A percentile compares a stretch with the other conserved stretches of the same genome.
Evolutionary conservation across 1,140 invertebrate genomes (phyloP).

Genomic region (Lethrus apterus): DNA sequence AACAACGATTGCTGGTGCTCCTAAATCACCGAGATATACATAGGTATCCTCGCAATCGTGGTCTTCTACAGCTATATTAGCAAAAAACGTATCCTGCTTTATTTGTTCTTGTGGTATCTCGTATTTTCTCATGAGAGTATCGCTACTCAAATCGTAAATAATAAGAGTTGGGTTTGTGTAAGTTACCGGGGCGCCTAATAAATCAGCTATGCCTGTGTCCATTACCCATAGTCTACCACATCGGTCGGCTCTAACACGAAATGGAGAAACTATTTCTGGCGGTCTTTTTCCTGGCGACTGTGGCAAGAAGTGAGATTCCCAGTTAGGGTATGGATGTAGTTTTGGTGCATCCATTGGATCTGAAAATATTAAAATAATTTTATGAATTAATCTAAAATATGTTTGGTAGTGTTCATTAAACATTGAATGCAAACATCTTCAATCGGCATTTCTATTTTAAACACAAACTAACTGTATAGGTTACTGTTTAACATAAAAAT

Average conservation of each 20-base stretch:
- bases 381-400: background rate
- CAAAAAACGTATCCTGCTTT: slow-evolving; percentile 63
- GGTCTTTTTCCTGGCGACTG: slow-evolving; percentile 27
- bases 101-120: slow-evolving; percentile 53
- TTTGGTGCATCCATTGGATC: slow-evolving; percentile 58
- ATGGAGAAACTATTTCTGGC: slow-evolving; percentile 66
- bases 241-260: slow-evolving; percentile 61
- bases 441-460: background rate
- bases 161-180: slow-evolving; percentile 52
- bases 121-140: slow-evolving; percentile 56
- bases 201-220: slow-evolving; percentile 61
- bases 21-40: slow-evolving; percentile 59
- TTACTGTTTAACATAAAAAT: background rate
- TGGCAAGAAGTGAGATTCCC: slow-evolving; percentile 53
- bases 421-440: background rate
- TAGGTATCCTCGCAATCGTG: slow-evolving; percentile 57
- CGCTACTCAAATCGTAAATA: slow-evolving; percentile 66
- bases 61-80: slow-evolving; percentile 67
- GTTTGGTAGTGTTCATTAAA: background rate
- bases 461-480: background rate
- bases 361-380: slow-evolving; percentile 40
- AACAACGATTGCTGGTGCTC: slow-evolving; percentile 56
- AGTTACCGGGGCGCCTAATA: slow-evolving; percentile 46
- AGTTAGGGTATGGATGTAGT: slow-evolving; percentile 65
- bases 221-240: slow-evolving; percentile 70